A percentile compares a stretch with the other conserved stretches of the same genome.
phyloP scores from a whole-genome alignment of 2,113 vertebrate genomes.

The Pterophyllum scalare region DNA sequence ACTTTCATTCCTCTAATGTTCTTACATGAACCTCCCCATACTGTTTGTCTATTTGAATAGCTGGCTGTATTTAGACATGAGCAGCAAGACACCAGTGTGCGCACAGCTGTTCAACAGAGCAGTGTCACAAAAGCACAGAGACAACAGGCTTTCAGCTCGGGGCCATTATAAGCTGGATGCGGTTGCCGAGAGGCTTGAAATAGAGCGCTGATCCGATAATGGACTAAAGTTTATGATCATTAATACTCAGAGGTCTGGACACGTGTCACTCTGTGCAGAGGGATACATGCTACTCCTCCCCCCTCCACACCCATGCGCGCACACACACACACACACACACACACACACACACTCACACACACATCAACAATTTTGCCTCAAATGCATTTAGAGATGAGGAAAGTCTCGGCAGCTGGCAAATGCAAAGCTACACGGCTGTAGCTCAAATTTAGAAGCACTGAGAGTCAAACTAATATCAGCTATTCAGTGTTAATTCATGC shows the following conservation, averaged over 20 bases:
- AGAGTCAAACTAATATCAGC: slow-evolving; percentile 5
- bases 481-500: neutral
- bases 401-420: slow-evolving; percentile 22
- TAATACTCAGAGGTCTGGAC: slow-evolving; percentile 60
- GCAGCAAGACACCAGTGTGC: neutral
- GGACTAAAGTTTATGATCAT: slow-evolving; percentile 72
- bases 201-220: slow-evolving; percentile 71
- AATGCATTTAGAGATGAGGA: slow-evolving; percentile 1
- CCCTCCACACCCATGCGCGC: neutral
- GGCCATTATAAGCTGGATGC: slow-evolving; percentile 62
- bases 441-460: neutral
- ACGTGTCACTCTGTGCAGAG: slow-evolving; percentile 51
- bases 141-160: slow-evolving; percentile 32
- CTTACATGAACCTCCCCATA: neutral
- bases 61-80: slow-evolving; percentile 7
- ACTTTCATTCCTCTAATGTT: neutral
- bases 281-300: neutral
- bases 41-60: neutral
- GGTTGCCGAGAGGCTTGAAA: slow-evolving; percentile 63
- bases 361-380: neutral
- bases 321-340: neutral
- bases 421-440: neutral
- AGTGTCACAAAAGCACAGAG: slow-evolving; percentile 9
- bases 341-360: neutral
- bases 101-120: slow-evolving; percentile 28